Evolutionary conservation across 2,888 invertebrate genomes (phyloP).

Genomic region (Cheilosia vernalis): DNA sequence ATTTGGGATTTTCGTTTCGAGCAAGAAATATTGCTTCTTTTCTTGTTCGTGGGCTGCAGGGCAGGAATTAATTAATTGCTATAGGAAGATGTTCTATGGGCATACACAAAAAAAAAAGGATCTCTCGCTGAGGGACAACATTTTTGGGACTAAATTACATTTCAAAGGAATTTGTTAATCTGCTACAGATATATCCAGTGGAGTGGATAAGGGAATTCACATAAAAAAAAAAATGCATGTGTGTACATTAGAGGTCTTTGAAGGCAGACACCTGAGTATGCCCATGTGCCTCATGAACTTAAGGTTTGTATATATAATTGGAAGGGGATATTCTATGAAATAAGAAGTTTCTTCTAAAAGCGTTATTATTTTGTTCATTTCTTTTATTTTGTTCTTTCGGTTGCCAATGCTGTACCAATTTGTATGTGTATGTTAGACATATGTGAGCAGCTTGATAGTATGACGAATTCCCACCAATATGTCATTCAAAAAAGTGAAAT

Average conservation of each 20-base stretch:
- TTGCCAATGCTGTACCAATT: too few species aligned
- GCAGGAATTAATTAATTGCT: constrained; percentile 71
- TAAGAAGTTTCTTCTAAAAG: too few species aligned
- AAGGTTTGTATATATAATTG: background rate
- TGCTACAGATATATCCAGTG: background rate
- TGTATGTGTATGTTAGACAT: too few species aligned
- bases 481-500: too few species aligned
- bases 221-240: background rate
- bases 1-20: constrained; percentile 29
- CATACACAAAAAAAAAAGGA: background rate
- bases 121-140: constrained; percentile 42
- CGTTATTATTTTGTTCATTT: too few species aligned
- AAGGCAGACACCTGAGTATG: too few species aligned
- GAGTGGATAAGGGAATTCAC: background rate
- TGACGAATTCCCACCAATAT: too few species aligned
- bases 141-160: constrained; percentile 46
- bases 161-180: constrained; percentile 55
- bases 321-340: too few species aligned
- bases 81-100: constrained; percentile 29
- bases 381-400: too few species aligned
- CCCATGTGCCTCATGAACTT: too few species aligned
- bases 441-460: too few species aligned
- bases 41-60: constrained; percentile 32
- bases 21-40: constrained; percentile 42
- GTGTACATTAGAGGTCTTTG: background rate